phyloP scores from a whole-genome alignment of 2,797 vertebrate genomes.

The Podarcis lilfordi region DNA sequence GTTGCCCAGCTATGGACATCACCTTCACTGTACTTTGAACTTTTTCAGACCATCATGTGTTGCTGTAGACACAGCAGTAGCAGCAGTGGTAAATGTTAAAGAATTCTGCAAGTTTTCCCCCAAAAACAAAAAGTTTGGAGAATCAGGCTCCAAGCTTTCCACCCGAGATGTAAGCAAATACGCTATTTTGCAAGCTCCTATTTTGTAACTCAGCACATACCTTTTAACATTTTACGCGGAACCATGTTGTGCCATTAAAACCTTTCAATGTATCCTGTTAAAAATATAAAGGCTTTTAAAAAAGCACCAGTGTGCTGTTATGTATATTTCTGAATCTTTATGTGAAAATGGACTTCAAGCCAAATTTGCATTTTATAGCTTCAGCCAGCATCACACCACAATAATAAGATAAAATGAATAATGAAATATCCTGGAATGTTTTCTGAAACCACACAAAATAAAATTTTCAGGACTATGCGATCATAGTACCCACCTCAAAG shows the following conservation, averaged over 20 bases:
- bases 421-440: conserved; percentile 43
- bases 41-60: conserved; percentile 1
- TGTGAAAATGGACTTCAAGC: conserved; percentile 38
- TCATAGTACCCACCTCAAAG: conserved; percentile 37
- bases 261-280: conserved; percentile 33
- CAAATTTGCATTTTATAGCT: conserved; percentile 52
- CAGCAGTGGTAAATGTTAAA: no score
- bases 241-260: conserved; percentile 46
- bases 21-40: conserved; percentile 27
- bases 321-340: conserved; percentile 58
- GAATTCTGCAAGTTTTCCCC: no score
- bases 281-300: conserved; percentile 54
- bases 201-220: conserved; percentile 12
- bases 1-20: conserved; percentile 16
- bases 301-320: conserved; percentile 20
- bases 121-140: background rate
- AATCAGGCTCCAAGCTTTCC: conserved; percentile 4
- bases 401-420: conserved; percentile 61
- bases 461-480: conserved; percentile 30
- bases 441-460: conserved; percentile 47
- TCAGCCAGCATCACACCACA: conserved; percentile 49
- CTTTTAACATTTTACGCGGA: conserved; percentile 36
- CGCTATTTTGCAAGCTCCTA: conserved; percentile 29
- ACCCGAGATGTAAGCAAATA: conserved; percentile 49
- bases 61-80: no score